A percentile compares a stretch with the other conserved stretches of the same genome.
phyloP scores from a whole-genome alignment of 2,113 vertebrate genomes.

The Stegastes partitus region DNA sequence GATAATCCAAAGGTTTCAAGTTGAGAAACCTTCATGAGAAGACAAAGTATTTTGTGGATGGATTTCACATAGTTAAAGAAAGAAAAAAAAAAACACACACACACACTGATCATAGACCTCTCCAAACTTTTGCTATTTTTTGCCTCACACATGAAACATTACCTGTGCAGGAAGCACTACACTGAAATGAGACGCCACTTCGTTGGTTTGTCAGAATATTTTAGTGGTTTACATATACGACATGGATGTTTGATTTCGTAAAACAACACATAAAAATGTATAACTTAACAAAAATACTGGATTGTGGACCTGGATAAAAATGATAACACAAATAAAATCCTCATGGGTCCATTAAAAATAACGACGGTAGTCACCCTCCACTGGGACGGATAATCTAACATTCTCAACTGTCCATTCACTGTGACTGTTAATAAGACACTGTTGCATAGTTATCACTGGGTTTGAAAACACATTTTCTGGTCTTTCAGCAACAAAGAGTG shows the following conservation, averaged over 20 bases:
- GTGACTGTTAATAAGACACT: constrained; percentile 2
- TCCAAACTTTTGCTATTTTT: too few species aligned
- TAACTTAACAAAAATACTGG: constrained; percentile 43
- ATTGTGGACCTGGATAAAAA: constrained; percentile 16
- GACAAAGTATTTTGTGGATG: too few species aligned
- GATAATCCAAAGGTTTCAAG: too few species aligned
- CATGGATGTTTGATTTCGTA: constrained; percentile 16
- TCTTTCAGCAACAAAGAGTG: constrained; percentile 6
- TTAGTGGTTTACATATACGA: constrained; percentile 25
- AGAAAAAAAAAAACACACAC: too few species aligned
- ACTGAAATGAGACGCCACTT: not conserved
- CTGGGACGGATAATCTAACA: not conserved
- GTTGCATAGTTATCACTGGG: constrained; percentile 56
- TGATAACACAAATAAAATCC: constrained; percentile 6
- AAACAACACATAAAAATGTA: constrained; percentile 13
- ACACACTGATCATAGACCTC: too few species aligned
- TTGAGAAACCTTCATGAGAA: too few species aligned
- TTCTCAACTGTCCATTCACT: not conserved
- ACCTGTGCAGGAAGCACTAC: too few species aligned
- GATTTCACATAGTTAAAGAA: too few species aligned
- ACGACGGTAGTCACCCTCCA: not conserved
- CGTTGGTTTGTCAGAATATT: constrained; percentile 10
- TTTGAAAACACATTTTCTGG: not conserved
- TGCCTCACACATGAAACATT: too few species aligned
- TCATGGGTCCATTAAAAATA: constrained; percentile 24